Conservation (phyloP, 2,888 invertebrate species). For the Caenorhabditis sinica region DNA sequence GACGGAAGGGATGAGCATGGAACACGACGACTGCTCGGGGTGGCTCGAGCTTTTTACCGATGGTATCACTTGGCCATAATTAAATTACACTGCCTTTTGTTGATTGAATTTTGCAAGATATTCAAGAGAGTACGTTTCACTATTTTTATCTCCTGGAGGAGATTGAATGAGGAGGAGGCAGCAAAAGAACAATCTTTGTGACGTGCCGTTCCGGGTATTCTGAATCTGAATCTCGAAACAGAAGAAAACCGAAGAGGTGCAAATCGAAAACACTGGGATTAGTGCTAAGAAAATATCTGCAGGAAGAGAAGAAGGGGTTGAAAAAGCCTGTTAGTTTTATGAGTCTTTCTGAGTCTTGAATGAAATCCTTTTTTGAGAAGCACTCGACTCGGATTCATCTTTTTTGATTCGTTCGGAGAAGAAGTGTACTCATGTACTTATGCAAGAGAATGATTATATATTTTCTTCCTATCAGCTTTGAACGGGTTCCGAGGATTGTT, state of each 20-base stretch:
- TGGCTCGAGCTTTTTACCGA: constrained; percentile 38
- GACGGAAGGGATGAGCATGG: constrained; percentile 52
- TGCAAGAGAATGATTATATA: too few species aligned
- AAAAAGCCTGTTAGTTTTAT: constrained; percentile 1
- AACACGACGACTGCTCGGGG: constrained; percentile 17
- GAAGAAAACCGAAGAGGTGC: not conserved
- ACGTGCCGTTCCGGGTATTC: constrained; percentile 5
- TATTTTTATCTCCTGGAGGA: constrained; percentile 33
- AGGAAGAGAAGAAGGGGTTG: not conserved
- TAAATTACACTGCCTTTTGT: constrained; percentile 57
- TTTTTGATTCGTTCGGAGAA: not conserved
- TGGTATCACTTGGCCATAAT: constrained; percentile 64
- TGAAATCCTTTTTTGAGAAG: constrained; percentile 4
- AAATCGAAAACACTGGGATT: constrained; percentile 16
- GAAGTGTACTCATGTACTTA: not conserved
- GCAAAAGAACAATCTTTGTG: not conserved
- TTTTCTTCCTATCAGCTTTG: too few species aligned
- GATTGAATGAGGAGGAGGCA: not conserved
- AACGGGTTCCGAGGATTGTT: too few species aligned
- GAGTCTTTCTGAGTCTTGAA: not conserved
- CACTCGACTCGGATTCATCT: constrained; percentile 4
- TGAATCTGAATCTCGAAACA: not conserved
- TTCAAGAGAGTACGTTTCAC: constrained; percentile 61
- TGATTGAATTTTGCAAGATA: constrained; percentile 60
- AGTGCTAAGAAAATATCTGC: constrained; percentile 5